Evolutionary conservation across 2,888 invertebrate genomes (phyloP).

Genomic region (Dasypogon diadema): DNA sequence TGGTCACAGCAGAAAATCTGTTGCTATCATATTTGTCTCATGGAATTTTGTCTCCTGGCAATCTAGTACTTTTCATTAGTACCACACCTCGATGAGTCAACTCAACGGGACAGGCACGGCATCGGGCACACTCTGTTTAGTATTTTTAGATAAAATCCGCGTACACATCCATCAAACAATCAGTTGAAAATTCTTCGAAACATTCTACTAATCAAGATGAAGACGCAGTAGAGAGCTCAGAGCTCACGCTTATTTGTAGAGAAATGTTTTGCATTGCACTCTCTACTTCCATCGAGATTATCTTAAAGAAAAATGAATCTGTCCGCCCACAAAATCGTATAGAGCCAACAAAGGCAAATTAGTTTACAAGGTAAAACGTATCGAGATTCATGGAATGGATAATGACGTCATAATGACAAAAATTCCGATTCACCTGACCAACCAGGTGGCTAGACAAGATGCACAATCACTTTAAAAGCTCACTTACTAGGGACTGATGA

Average conservation of each 20-base stretch:
- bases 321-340: background rate
- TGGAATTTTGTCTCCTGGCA: background rate
- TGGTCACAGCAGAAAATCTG: background rate
- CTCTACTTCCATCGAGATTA: too few species aligned
- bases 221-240: background rate
- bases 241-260: too few species aligned
- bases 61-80: background rate
- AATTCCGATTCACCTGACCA: background rate
- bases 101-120: background rate
- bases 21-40: background rate
- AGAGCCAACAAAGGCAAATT: background rate
- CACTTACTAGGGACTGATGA: too few species aligned
- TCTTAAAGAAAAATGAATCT: too few species aligned
- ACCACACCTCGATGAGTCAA: constrained; percentile 3
- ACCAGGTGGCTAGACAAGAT: background rate
- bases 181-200: background rate
- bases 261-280: too few species aligned
- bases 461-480: background rate
- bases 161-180: background rate
- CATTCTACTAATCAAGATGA: background rate
- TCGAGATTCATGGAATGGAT: background rate
- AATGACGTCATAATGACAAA: background rate
- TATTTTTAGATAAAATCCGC: background rate
- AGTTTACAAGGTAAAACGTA: background rate
- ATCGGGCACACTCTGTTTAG: background rate